Base-by-base conservation (phyloP, 2,797 vertebrate species). In the Momotus momota region DNA sequence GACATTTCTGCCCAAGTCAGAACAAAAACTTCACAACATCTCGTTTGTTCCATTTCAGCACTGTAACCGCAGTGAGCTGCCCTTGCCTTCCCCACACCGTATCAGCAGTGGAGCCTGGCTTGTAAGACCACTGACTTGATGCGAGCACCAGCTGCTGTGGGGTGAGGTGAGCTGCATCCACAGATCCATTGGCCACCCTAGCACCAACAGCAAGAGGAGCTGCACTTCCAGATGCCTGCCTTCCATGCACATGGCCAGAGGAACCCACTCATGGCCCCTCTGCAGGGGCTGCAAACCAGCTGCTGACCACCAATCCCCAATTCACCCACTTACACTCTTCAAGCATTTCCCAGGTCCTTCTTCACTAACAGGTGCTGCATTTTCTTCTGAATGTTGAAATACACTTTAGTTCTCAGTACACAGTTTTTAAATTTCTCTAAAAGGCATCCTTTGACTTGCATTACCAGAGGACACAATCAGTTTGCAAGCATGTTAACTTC, bases 21-120 rank as follows among this genome's bases (percentile, higher is more conserved):
- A 81, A 40, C 0, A 0, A 60, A 41, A 48, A 57, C n/a, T 33
- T 60, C 14, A 43, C 0, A 0, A 60, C 0, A 0, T 29, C 46
- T 55, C 0, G 1, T 38, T 26, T 1, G 1, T 35, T 80, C 21
- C n/a, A n/a, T 21, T 57, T 46, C 19, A 33, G 55, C 19, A 22
- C 14, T 18, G 19, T 55, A 72, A 72, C 12, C 0, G 0, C 46
- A 49, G 48, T 0, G 0, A 67, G 48, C 33, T 2, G 4, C 9
- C 33, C 51, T 26, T 18, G 38, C 48, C n/a, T 65, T 65, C 46
- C 46, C 57, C 48, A 49, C 40, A 35, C 33, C 4, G 4, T 23
- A 17, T 3, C 54, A 40, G 23, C 61, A 79, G 22, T 3, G 12
- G 31, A 45, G 54, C 23, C 52, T 10, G 18, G 26, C 41, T 20